Conservation (phyloP, 2,113 vertebrate species). For the Pundamilia nyererei region DNA sequence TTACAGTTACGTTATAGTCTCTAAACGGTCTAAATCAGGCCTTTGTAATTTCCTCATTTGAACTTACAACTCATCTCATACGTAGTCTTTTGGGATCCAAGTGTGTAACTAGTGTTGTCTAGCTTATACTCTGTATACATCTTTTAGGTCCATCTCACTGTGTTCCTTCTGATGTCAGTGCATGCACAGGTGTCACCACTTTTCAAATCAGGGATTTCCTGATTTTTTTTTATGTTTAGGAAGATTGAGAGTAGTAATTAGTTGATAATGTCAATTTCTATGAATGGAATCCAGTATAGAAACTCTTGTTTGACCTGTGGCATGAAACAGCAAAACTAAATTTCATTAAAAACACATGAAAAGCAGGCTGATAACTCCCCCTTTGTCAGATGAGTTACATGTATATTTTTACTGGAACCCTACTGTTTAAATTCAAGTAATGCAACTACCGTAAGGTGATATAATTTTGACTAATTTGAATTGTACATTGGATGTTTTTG, state of each 20-base stretch:
- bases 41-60: background rate
- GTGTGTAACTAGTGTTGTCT: background rate
- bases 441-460: background rate
- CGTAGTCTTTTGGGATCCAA: background rate
- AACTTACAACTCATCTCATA: background rate
- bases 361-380: background rate
- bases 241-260: background rate
- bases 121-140: background rate
- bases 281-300: background rate
- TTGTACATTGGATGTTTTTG: background rate
- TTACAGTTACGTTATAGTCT: fast-evolving
- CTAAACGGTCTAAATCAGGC: background rate
- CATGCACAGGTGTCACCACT: background rate
- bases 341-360: background rate
- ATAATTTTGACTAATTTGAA: background rate
- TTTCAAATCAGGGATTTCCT: background rate
- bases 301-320: background rate
- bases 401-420: background rate
- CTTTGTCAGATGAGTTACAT: background rate
- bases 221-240: background rate
- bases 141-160: background rate
- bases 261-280: background rate
- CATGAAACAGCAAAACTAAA: background rate
- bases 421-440: background rate
- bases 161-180: background rate